These are phyloP conservation scores for Rotaria magnacalcarata DNA, from an alignment of 2,888 invertebrate genomes.

Conservation along the genomic window DNA sequence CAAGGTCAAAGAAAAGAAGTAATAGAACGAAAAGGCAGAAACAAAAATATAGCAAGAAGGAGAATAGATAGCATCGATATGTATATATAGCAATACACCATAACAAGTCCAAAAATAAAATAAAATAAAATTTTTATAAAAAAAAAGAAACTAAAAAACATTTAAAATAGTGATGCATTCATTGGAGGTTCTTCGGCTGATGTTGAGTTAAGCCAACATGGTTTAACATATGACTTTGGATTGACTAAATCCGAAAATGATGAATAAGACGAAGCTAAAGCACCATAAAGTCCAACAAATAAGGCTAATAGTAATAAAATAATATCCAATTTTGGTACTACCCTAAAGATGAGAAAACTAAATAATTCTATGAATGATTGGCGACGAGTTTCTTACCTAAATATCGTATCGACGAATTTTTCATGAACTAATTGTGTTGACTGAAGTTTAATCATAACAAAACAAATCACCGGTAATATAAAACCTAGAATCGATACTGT, in stretches of 20 bases:
- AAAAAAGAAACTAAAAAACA: too few species aligned
- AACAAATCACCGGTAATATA: constrained; percentile 76
- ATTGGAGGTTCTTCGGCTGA: constrained; percentile 43
- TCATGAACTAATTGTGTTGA: constrained; percentile 22
- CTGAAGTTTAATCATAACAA: constrained; percentile 64
- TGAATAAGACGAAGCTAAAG: constrained; percentile 66
- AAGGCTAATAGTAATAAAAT: constrained; percentile 67
- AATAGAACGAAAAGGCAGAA: too few species aligned
- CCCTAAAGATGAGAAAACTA: constrained; percentile 59
- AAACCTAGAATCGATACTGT: constrained; percentile 78
- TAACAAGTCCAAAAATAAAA: background rate
- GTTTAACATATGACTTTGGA: constrained; percentile 51
- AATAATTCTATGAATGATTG: too few species aligned
- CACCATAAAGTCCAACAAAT: constrained; percentile 65
- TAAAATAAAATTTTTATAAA: background rate
- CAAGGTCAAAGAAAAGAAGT: too few species aligned
- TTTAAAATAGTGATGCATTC: background rate
- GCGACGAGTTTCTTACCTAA: background rate
- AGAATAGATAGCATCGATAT: too few species aligned
- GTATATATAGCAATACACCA: too few species aligned
- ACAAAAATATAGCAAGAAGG: too few species aligned
- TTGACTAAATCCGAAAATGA: constrained; percentile 59
- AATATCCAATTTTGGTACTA: constrained; percentile 64
- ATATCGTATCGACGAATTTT: constrained; percentile 60
- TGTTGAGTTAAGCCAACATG: constrained; percentile 52